Evolutionary conservation across 2,888 invertebrate genomes (phyloP).

Genomic region (Rhagonycha lutea): DNA sequence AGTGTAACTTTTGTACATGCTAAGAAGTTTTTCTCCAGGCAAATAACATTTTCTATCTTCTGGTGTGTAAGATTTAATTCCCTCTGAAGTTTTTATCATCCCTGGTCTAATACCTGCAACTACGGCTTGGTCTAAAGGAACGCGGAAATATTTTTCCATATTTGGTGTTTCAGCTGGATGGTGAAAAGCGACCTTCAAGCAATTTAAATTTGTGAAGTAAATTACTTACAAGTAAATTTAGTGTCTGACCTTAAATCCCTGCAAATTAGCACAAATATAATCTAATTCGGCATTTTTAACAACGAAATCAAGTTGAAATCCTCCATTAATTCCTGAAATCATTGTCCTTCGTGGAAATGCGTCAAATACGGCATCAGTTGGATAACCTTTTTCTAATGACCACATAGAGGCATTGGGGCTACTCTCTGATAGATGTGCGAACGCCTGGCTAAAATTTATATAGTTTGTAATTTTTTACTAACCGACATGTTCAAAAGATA

Average conservation of each 20-base stretch:
- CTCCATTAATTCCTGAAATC: neutral
- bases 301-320: neutral
- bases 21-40: conserved; percentile 35
- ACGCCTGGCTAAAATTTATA: neutral
- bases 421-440: no score
- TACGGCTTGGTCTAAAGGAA: conserved; percentile 38
- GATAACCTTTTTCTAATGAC: neutral
- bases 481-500: neutral
- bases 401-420: neutral
- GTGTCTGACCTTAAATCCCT: conserved; percentile 10
- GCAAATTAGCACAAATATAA: conserved; percentile 56
- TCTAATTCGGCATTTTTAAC: conserved; percentile 58
- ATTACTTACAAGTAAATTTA: neutral
- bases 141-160: conserved; percentile 35
- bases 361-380: neutral
- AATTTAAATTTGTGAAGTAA: neutral
- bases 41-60: conserved; percentile 39
- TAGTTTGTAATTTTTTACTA: neutral
- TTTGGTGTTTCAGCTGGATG: conserved; percentile 44
- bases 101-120: conserved; percentile 34
- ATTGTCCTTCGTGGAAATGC: conserved; percentile 8
- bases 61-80: conserved; percentile 33
- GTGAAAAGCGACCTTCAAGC: conserved; percentile 42
- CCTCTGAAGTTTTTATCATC: conserved; percentile 38
- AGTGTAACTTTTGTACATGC: conserved; percentile 38